Evolutionary conservation across 2,888 invertebrate genomes (phyloP).

Genomic region (Ellobium chinense): DNA sequence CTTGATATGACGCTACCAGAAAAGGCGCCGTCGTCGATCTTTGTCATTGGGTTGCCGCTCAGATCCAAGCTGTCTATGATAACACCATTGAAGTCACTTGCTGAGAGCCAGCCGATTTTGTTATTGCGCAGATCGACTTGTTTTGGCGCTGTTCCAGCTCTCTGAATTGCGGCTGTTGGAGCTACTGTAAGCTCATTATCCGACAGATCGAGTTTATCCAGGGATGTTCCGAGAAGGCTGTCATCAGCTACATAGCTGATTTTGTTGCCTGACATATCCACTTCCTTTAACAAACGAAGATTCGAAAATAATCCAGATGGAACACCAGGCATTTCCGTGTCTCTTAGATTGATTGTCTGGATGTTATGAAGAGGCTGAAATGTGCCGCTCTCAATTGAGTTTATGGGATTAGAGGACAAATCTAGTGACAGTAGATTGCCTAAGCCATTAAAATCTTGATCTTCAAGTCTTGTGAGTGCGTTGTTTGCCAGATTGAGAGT

Average conservation of each 20-base stretch:
- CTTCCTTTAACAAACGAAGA: slow-evolving; percentile 46
- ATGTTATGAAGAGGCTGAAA: neutral
- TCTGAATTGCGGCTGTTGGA: neutral
- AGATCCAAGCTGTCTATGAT: neutral
- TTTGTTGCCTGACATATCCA: slow-evolving; percentile 44
- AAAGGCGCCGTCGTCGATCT: slow-evolving; percentile 8
- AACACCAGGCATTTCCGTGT: neutral
- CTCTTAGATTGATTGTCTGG: neutral
- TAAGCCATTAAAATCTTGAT: neutral
- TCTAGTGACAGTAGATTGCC: neutral
- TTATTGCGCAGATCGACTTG: neutral
- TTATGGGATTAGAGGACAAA: slow-evolving; percentile 26
- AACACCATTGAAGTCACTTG: neutral
- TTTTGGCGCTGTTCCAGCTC: neutral
- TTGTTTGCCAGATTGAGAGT: neutral
- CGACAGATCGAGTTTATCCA: neutral
- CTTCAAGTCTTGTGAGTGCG: neutral
- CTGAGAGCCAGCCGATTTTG: neutral
- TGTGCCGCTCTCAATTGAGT: neutral
- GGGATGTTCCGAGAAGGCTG: neutral
- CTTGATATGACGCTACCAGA: neutral
- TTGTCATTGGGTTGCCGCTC: neutral
- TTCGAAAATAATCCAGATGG: neutral
- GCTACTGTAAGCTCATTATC: neutral
- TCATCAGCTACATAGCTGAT: neutral